A percentile compares a stretch with the other conserved stretches of the same genome.
Evolutionary conservation across 2,113 vertebrate species (phyloP).

Genomic region (Pomatorhinus ruficollis): DNA sequence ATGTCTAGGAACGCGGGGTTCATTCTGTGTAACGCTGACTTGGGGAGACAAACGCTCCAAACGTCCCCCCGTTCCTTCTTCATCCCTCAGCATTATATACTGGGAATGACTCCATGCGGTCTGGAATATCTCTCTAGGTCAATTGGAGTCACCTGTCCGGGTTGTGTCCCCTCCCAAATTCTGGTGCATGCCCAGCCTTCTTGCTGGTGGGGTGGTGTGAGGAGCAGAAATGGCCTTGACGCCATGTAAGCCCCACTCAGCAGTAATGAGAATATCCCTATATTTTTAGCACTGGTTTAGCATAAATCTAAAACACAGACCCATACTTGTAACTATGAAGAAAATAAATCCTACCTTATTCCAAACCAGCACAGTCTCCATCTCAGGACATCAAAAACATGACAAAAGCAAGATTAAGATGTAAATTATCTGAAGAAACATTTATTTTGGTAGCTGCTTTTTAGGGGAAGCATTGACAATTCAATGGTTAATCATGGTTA

Average conservation of each 20-base stretch:
- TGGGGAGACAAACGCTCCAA: rapidly evolving
- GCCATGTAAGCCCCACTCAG: rapidly evolving
- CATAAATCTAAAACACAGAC: neutral
- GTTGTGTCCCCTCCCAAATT: too few relatives aligned
- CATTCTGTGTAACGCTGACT: rapidly evolving
- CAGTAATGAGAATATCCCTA: neutral
- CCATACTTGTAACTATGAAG: neutral
- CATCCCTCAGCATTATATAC: too few relatives aligned
- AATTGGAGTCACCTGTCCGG: rapidly evolving
- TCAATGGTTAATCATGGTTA: neutral
- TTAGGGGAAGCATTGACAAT: neutral
- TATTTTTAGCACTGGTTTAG: neutral
- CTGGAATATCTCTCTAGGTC: neutral
- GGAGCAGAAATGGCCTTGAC: neutral
- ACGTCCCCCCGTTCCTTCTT: rapidly evolving
- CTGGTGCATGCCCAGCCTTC: neutral
- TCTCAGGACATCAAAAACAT: neutral
- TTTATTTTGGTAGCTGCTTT: neutral
- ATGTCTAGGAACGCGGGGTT: neutral
- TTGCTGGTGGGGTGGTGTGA: neutral
- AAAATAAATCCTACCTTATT: neutral
- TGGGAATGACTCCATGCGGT: too few relatives aligned
- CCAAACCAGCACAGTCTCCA: neutral
- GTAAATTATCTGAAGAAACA: neutral
- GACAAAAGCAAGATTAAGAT: neutral